Evolutionary conservation across 2,888 invertebrate species (phyloP), one percentile per base, ranked within the genome.

Genomic region (Stratiomys singularior): DNA sequence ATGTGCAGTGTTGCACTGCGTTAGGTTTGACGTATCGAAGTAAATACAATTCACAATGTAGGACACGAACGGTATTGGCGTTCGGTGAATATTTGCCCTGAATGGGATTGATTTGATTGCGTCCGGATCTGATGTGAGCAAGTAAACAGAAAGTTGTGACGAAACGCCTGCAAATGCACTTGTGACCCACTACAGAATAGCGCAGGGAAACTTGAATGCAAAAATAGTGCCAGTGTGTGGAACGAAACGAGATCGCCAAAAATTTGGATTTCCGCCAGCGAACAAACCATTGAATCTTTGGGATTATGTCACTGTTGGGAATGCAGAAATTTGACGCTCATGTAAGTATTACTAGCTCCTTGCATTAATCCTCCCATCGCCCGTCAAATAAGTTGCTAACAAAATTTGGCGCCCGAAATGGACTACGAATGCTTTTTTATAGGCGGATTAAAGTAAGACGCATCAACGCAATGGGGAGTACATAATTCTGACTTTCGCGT

Each of bases 221-320:
- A 64, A 64, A 64, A 18, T 60, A 60, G 25, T 25, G 58, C 58
- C 3, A 60, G 58, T 23, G 58, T 52, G 52, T 13, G 11, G 25
- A 60, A 60, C 21, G 37, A 37, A 37, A 37, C 60, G 64, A 64
- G 27, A 25, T 30, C 28, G 64, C 28, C 64, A 13, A 27, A 37
- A 64, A 28, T 64, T 64, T 64, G 64, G 64, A 64, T 21, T 27
- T 64, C 28, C 64, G 30, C 23, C 64, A 30, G 64, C 28, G 28
- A 64, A 30, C 64, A 60, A 21, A 60, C 25, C 64, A 64, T 64
- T 30, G 30, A 64, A 64, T 64, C 64, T 64, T 64, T 64, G 47
- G 71, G 71, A 71, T 71, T 71, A 67, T 67, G 52, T 71, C 71
- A 71, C 47, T 71, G 52, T 21, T 67, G 44, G 71, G 71, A 64